Base-by-base conservation (phyloP, 2,797 vertebrate species). In the Apodemus agrarius region DNA sequence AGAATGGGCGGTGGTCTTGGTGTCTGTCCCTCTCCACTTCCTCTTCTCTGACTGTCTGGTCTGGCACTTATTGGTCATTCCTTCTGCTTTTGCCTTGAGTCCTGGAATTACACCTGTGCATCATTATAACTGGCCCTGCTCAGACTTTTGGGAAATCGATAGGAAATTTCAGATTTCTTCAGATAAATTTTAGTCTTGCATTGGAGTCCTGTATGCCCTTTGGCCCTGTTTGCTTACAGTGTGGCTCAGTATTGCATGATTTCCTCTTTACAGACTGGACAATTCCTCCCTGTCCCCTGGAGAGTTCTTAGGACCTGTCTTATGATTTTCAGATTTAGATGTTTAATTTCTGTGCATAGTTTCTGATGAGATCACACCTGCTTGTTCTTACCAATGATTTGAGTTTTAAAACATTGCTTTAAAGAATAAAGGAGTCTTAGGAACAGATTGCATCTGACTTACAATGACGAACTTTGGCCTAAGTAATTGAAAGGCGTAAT, bases 141-240 rank as follows among this genome's bases (percentile, higher is more conserved):
- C 49, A 91, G 86, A 81, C 34, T 93, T 96, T 97, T 95, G 95
- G 96, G 96, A 83, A 97, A 95, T 81, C 97, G 93, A 84, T 90
- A 89, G 29, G 11, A 29, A 8, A 72, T 95, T 87, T 90, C 54
- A 85, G 29, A 61, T 87, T 21, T 95, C 57, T 92, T 84, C 54
- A 87, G 67, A 40, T 31, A 40, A 31, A 57, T 88, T 59, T 40
- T 87, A 89, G 57, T 84, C 8, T 84, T 80, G 75, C 12, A 67
- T 3, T 93, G 88, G 80, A 93, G 40, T 54, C 59, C 17, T 91
- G 5, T 76, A 13, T 87, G 81, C 90, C 72, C 74, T 92, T 79
- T 94, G 34, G 82, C 63, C 96, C 75, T 52, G 54, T 96, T 97
- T 85, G 96, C 67, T 69, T 93, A 52, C 34, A 65, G 46, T 4